Evolutionary conservation across 92 coral and sea anemone genomes (phyloP), one percentile per base, ranked within the genome.

Genomic region (Phenganax stokvisi): DNA sequence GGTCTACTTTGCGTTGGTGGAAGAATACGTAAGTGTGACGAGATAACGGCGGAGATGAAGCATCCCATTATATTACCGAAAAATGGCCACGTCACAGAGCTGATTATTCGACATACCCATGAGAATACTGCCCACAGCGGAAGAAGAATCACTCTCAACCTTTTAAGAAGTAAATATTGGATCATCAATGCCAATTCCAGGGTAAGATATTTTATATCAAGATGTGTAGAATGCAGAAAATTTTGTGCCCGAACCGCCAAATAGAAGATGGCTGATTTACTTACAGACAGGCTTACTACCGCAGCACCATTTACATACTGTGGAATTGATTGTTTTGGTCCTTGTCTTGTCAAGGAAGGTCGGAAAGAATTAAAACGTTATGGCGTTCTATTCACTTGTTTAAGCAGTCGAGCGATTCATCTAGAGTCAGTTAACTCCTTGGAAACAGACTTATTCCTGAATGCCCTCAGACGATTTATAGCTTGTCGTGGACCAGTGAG

Each of bases 121-220:
- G 71, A 83, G 65, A 83, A 75, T n/a, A 64, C 71, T 13, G 86
- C 80, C 13, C 86, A 83, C 64, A 65, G 80, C 8, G 86, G 86
- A 51, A 59, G 82, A 74, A 74, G 81, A 63, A 60, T 57, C 16
- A 74, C 81, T 51, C 57, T 83, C 1, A 72, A 44, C 81, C 51
- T 51, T 10, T 76, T 83, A 58, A 58, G 82, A 60, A 37, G 62
- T 16, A 74, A 52, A 62, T 83, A 83, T 74, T 74, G 81, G 86
- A 74, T 83, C 51, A 27, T 74, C 25, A 83, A 74, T 61, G 74
- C 80, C 54, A 83, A 83, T 72, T 83, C 86, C 58, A 57, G 30
- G 9, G 86, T 83, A 57, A 83, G 86, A 62, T 61, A 83, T 72
- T 56, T 57, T 51, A 75, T 73, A 54, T 72, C 80, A 53, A 74